A percentile compares a stretch with the other conserved stretches of the same genome.
phyloP scores from a whole-genome alignment of 2,888 invertebrate species.

The Mycogona germanica region DNA sequence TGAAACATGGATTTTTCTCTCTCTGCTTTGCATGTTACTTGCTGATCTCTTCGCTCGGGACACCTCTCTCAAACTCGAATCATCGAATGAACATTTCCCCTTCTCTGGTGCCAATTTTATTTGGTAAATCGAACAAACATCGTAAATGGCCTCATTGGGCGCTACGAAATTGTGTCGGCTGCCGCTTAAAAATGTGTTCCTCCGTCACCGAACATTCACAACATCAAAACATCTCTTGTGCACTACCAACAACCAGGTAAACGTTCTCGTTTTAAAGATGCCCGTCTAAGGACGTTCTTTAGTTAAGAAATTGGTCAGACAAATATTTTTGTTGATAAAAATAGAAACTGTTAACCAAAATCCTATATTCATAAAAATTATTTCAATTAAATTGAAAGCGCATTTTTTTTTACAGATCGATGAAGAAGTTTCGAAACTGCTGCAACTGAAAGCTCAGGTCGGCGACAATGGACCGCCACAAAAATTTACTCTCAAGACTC shows the following conservation, averaged over 20 bases:
- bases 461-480: constrained; percentile 40
- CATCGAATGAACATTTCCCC: too few relatives aligned
- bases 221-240: too few relatives aligned
- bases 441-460: constrained; percentile 65
- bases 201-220: too few relatives aligned
- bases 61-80: background rate
- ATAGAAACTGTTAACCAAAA: background rate
- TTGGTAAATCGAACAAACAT: too few relatives aligned
- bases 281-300: background rate
- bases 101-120: too few relatives aligned
- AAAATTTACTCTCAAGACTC: constrained; percentile 27
- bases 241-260: background rate
- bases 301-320: constrained; percentile 3
- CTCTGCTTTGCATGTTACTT: constrained; percentile 6
- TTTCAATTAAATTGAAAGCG: background rate
- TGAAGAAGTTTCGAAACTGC: constrained; percentile 67
- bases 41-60: background rate
- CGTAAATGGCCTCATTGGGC: too few relatives aligned
- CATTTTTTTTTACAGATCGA: constrained; percentile 49
- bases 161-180: too few relatives aligned
- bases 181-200: too few relatives aligned
- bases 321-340: background rate
- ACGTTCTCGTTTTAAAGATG: background rate
- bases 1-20: constrained; percentile 8
- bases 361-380: background rate